Conservation (phyloP, 2,113 vertebrate genomes). For the Bos indicus region DNA sequence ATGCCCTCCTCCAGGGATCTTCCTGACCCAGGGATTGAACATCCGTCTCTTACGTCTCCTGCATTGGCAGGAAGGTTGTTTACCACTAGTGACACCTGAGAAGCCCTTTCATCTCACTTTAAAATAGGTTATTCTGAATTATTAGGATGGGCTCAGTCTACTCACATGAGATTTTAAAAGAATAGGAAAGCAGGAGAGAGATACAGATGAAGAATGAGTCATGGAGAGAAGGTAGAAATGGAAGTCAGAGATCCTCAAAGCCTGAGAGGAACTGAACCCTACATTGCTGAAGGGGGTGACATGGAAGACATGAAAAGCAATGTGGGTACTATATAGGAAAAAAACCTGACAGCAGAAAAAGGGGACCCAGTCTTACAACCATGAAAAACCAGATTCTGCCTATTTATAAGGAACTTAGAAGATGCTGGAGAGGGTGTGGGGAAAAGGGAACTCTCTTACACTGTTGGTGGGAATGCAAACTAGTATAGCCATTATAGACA, state of each 20-base stretch:
- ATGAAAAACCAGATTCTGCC: background rate
- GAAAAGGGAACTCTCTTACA: too few relatives aligned
- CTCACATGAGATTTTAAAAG: background rate
- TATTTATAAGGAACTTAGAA: background rate
- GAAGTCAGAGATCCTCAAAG: background rate
- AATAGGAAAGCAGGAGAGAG: background rate
- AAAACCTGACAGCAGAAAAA: background rate
- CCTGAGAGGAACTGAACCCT: background rate
- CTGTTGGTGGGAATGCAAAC: too few relatives aligned
- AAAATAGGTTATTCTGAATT: background rate
- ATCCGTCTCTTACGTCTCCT: accelerated
- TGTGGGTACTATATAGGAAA: background rate
- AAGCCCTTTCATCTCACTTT: background rate
- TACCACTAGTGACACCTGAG: background rate
- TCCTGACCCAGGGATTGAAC: background rate
- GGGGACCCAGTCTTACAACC: background rate
- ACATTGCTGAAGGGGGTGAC: background rate
- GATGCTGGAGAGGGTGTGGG: background rate
- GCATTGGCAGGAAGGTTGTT: background rate
- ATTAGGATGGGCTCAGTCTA: background rate
- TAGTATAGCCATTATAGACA: too few relatives aligned
- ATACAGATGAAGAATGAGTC: background rate
- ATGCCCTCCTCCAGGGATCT: background rate
- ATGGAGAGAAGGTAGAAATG: background rate
- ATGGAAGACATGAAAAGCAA: background rate